phyloP scores from a whole-genome alignment of 2,797 vertebrate species.

The Urophycis tenuis region DNA sequence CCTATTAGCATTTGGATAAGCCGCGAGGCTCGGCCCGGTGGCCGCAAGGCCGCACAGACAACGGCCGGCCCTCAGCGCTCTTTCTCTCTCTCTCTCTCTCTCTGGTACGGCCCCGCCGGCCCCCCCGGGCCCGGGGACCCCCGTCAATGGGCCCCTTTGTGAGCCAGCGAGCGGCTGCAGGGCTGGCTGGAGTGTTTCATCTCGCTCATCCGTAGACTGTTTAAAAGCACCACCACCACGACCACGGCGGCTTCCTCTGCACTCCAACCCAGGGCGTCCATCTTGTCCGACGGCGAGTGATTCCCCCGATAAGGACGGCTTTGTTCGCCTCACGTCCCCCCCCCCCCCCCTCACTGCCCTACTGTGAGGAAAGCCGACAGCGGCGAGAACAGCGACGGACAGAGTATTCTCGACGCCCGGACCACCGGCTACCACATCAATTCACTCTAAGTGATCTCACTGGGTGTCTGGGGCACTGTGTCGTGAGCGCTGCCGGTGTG shows the following conservation, averaged over 20 bases:
- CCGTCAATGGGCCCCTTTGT: slow-evolving; percentile 67
- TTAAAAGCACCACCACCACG: slow-evolving; percentile 55
- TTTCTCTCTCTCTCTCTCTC: no score
- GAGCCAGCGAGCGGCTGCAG: slow-evolving; percentile 41
- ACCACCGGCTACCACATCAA: slow-evolving; percentile 51
- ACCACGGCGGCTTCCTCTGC: slow-evolving; percentile 42
- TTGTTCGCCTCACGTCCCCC: slow-evolving; percentile 61
- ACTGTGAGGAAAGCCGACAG: slow-evolving; percentile 47
- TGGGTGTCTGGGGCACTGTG: slow-evolving; percentile 33
- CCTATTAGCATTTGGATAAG: slow-evolving; percentile 74
- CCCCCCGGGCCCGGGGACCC: slow-evolving; percentile 48
- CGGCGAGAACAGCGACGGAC: slow-evolving; percentile 52
- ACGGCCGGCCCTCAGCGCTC: slow-evolving; percentile 48
- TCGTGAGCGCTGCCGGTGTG: slow-evolving; percentile 32
- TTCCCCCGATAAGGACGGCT: slow-evolving; percentile 59
- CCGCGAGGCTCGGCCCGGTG: slow-evolving; percentile 60
- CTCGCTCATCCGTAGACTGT: slow-evolving; percentile 40
- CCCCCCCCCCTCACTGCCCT: slow-evolving; percentile 35
- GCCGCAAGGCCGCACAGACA: slow-evolving; percentile 57
- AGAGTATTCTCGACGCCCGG: slow-evolving; percentile 51
- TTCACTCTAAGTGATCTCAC: slow-evolving; percentile 45
- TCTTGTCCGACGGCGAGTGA: slow-evolving; percentile 58
- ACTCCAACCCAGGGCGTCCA: slow-evolving; percentile 38
- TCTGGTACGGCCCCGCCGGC: slow-evolving; percentile 43
- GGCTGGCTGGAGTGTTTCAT: slow-evolving; percentile 52